Evolutionary conservation across 1,140 invertebrate species (phyloP).

Genomic region (Drosophila erecta): DNA sequence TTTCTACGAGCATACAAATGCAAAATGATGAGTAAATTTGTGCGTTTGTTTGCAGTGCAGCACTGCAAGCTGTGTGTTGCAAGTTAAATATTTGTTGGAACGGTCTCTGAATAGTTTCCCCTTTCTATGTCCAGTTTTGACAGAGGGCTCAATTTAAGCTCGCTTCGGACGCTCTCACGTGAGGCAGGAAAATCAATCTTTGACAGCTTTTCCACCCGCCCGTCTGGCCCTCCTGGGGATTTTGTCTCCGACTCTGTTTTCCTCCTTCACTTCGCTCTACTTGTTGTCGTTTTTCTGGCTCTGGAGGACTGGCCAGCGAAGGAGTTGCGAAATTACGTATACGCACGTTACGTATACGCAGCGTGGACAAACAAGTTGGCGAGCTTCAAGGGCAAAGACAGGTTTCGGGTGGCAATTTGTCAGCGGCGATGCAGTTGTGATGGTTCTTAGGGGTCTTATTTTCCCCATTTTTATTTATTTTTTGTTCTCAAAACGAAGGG

Average conservation of each 20-base stretch:
- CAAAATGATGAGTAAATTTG: neutral
- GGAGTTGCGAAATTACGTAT: constrained; percentile 19
- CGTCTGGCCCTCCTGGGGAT: constrained; percentile 32
- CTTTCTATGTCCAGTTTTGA: constrained; percentile 14
- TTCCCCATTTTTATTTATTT: too few relatives aligned
- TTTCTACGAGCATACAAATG: neutral
- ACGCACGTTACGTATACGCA: constrained; percentile 40
- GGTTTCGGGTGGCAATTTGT: constrained; percentile 64
- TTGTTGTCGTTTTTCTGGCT: neutral
- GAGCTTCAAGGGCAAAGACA: constrained; percentile 21
- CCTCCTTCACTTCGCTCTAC: neutral
- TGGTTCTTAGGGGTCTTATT: constrained; percentile 3
- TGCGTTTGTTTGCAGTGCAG: constrained; percentile 1
- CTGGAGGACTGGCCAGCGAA: neutral
- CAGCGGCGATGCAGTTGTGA: constrained; percentile 48
- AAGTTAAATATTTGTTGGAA: constrained; percentile 63
- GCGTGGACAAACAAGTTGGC: neutral
- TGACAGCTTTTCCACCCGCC: constrained; percentile 33
- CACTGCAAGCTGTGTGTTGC: constrained; percentile 14
- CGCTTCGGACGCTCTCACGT: constrained; percentile 12
- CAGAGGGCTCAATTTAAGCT: constrained; percentile 19
- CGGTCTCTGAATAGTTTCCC: constrained; percentile 8
- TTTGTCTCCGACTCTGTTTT: constrained; percentile 16
- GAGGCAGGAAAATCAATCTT: constrained; percentile 63
- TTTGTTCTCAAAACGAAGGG: too few relatives aligned